These are phyloP conservation scores for Triplophysa yarkandensis DNA, from an alignment of 2,797 vertebrate species.

Conservation along the genomic window DNA sequence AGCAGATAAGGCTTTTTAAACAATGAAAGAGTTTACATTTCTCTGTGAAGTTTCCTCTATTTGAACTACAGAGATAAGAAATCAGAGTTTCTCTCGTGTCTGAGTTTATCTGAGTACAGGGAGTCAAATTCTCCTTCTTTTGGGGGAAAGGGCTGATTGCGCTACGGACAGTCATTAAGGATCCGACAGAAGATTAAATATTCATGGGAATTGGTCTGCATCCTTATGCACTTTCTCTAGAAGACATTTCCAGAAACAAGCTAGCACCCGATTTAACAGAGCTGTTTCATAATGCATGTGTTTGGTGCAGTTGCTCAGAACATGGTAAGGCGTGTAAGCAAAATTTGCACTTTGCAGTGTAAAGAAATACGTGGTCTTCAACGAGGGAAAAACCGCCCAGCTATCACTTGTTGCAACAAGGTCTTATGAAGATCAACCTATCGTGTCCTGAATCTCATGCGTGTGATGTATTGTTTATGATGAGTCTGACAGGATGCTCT, in stretches of 20 bases:
- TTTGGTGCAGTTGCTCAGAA: constrained; percentile 34
- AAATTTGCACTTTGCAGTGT: constrained; percentile 29
- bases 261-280: constrained; percentile 44
- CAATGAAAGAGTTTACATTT: background rate
- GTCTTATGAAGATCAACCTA: constrained; percentile 40
- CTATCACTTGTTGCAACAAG: constrained; percentile 38
- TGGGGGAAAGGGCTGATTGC: constrained; percentile 58
- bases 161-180: constrained; percentile 66
- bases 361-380: constrained; percentile 25
- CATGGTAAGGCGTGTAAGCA: constrained; percentile 9
- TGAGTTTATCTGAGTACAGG: constrained; percentile 21
- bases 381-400: constrained; percentile 20
- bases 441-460: constrained; percentile 29
- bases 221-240: constrained; percentile 59
- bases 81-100: constrained; percentile 24
- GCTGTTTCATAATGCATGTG: constrained; percentile 56
- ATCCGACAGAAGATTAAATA: constrained; percentile 70
- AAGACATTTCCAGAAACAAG: constrained; percentile 62
- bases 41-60: constrained; percentile 22
- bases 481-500: constrained; percentile 39
- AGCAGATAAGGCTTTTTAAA: background rate
- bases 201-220: constrained; percentile 66
- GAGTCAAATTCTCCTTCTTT: constrained; percentile 38
- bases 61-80: constrained; percentile 13
- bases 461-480: constrained; percentile 51